Evolutionary conservation across 2,888 invertebrate genomes (phyloP).

Genomic region (Sesia bembeciformis): DNA sequence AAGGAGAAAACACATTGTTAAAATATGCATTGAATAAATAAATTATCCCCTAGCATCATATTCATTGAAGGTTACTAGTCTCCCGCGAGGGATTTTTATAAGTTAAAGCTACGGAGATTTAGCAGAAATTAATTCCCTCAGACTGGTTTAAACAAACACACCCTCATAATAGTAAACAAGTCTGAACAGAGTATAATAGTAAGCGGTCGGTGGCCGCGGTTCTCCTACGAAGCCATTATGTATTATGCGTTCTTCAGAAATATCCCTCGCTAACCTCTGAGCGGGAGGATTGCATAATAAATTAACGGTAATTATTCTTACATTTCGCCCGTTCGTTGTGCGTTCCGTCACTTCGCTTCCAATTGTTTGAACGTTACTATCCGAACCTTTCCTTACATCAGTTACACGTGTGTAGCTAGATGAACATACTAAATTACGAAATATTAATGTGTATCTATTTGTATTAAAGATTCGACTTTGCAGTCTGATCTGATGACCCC

Average conservation of each 20-base stretch:
- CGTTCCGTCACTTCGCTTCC: conserved; percentile 21
- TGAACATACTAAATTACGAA: too few relatives aligned
- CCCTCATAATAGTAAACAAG: conserved; percentile 10
- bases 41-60: background rate
- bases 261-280: conserved; percentile 32
- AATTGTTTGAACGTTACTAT: conserved; percentile 41
- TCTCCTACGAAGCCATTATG: conserved; percentile 17
- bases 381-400: background rate
- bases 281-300: conserved; percentile 52
- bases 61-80: background rate
- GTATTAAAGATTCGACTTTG: too few relatives aligned
- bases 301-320: conserved; percentile 59
- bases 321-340: conserved; percentile 31
- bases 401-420: background rate
- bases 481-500: too few relatives aligned
- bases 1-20: conserved; percentile 27
- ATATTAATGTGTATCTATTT: too few relatives aligned
- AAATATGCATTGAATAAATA: too few relatives aligned
- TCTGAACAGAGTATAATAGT: conserved; percentile 11
- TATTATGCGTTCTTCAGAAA: conserved; percentile 43
- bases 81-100: background rate
- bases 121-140: conserved; percentile 15
- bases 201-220: conserved; percentile 15
- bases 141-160: conserved; percentile 13
- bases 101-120: conserved; percentile 17